These are phyloP conservation scores for Paguma larvata DNA, from an alignment of 2,797 vertebrate species.

Conservation along the genomic window DNA sequence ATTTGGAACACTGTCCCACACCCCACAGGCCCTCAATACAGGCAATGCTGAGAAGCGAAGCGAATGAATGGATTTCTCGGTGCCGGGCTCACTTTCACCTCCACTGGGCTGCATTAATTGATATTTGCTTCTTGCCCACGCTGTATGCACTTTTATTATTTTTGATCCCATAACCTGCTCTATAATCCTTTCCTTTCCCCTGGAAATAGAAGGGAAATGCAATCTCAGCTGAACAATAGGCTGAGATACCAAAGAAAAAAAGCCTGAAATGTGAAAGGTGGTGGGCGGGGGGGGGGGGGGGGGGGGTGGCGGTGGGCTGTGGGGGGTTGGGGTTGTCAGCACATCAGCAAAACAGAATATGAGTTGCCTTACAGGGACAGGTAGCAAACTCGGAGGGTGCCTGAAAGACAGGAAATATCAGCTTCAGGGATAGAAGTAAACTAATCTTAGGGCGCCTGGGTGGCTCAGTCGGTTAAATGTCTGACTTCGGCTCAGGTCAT, in stretches of 20 bases:
- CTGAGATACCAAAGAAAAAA: constrained; percentile 42
- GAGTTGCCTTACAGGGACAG: not conserved
- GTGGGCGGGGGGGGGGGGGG: accelerated
- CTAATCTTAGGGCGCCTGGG: not conserved
- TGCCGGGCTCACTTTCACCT: not conserved
- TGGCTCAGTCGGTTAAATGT: too few species aligned
- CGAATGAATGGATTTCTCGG: not conserved
- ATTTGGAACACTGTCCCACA: not conserved
- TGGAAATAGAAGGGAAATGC: constrained; percentile 48
- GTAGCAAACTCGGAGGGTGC: not conserved
- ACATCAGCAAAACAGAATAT: not conserved
- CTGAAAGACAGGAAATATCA: not conserved
- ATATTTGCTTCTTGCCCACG: not conserved
- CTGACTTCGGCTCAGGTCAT: too few species aligned
- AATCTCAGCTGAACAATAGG: not conserved
- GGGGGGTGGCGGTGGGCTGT: accelerated
- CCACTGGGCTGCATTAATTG: not conserved
- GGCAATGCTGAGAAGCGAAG: accelerated
- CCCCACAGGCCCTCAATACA: not conserved
- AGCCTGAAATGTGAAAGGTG: constrained; percentile 40
- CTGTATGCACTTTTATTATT: constrained; percentile 6
- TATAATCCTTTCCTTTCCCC: constrained; percentile 9
- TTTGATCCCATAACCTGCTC: constrained; percentile 57
- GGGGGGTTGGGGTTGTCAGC: not conserved
- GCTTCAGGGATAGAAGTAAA: not conserved